Evolutionary conservation across 2,797 vertebrate genomes (phyloP).

Genomic region (Nyctibius grandis): DNA sequence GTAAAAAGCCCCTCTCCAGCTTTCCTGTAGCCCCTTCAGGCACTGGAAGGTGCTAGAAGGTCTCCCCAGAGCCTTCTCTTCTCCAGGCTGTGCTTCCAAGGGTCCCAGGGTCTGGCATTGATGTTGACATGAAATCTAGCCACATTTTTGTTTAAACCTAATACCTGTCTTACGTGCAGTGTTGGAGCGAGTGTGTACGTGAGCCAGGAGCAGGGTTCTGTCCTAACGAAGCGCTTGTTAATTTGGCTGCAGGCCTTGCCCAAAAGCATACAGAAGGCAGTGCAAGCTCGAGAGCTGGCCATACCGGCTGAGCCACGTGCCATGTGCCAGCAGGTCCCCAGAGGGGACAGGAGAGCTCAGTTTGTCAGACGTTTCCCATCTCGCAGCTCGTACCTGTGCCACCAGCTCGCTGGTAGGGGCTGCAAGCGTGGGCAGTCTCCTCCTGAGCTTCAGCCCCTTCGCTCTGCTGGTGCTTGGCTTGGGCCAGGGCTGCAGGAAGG

Average conservation of each 20-base stretch:
- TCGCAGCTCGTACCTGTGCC: neutral
- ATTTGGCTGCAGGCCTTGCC: neutral
- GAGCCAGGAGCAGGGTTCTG: neutral
- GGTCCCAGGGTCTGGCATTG: accelerated
- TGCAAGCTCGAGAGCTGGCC: neutral
- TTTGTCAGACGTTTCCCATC: neutral
- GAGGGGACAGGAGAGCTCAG: neutral
- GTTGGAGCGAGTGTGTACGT: accelerated
- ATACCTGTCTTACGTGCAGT: accelerated
- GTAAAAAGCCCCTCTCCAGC: too few species aligned
- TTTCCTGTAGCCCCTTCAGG: too few species aligned
- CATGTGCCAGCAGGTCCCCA: accelerated
- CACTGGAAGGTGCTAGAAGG: too few species aligned
- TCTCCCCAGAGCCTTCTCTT: too few species aligned
- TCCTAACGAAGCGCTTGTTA: accelerated
- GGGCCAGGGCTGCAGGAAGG: neutral
- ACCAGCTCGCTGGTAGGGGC: neutral
- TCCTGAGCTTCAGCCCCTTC: neutral
- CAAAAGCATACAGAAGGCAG: neutral
- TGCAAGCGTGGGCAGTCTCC: accelerated
- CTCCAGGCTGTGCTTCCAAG: too few species aligned
- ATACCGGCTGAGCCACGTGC: neutral
- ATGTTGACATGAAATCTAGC: neutral
- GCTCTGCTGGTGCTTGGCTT: neutral
- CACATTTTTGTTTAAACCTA: accelerated